Conservation (phyloP, 2,113 vertebrate species). For the human (Homo sapiens) region DNA sequence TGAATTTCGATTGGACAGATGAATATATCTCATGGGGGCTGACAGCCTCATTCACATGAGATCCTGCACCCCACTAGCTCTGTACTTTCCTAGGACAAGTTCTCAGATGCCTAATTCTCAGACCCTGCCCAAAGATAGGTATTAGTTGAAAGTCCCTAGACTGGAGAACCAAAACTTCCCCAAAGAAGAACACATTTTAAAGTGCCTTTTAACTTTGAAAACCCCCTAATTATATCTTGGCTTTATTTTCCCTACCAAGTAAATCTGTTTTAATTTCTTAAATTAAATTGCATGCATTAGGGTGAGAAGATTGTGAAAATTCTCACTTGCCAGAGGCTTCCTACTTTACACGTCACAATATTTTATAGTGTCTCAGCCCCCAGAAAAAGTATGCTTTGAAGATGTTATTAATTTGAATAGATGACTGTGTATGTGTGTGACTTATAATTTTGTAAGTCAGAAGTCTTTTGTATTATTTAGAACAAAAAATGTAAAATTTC, state of each 20-base stretch:
- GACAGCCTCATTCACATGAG: background rate
- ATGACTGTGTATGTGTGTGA: background rate
- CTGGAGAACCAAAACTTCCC: background rate
- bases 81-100: background rate
- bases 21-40: rapidly evolving
- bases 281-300: background rate
- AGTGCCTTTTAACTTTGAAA: constrained; percentile 9
- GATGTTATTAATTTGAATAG: background rate
- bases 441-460: background rate
- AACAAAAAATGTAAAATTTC: background rate
- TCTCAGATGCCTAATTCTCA: background rate
- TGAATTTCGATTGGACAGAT: background rate
- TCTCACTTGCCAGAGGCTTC: background rate
- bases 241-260: constrained; percentile 33
- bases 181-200: background rate
- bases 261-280: constrained; percentile 38
- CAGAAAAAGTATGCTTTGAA: background rate
- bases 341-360: background rate
- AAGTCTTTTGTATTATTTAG: background rate
- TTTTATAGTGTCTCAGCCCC: background rate
- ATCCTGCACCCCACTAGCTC: background rate
- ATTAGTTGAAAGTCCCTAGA: background rate
- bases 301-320: constrained; percentile 25
- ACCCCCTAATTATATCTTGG: background rate
- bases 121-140: background rate